phyloP scores from a whole-genome alignment of 2,113 vertebrate species.

The Callocephalon fimbriatum region DNA sequence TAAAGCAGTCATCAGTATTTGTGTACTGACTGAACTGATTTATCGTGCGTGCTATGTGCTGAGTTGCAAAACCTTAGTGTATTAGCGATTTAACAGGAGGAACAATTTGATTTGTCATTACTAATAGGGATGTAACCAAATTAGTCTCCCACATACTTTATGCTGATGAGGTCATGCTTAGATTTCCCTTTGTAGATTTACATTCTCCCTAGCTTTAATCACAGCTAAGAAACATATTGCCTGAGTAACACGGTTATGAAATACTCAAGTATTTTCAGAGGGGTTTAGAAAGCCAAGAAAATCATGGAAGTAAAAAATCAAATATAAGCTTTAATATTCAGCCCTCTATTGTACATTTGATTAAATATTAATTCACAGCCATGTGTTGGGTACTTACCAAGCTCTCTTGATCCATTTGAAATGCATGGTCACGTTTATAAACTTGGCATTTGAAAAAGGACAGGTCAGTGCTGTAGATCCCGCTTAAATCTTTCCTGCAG shows the following conservation, averaged over 20 bases:
- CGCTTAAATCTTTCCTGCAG: not conserved
- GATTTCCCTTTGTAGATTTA: conserved; percentile 58
- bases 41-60: not conserved
- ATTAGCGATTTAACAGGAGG: conserved; percentile 40
- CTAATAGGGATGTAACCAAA: conserved; percentile 56
- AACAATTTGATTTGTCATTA: conserved; percentile 69
- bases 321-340: conserved; percentile 47
- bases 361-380: conserved; percentile 67
- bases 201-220: conserved; percentile 41
- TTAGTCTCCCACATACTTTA: conserved; percentile 60
- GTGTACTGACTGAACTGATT: conserved; percentile 4
- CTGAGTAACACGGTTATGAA: conserved; percentile 16
- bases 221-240: not conserved
- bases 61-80: conserved; percentile 30
- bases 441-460: conserved; percentile 39
- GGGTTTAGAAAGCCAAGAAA: conserved; percentile 18
- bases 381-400: conserved; percentile 24
- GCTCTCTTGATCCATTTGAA: conserved; percentile 49
- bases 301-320: conserved; percentile 25
- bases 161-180: conserved; percentile 52
- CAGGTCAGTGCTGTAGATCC: not conserved
- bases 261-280: conserved; percentile 9
- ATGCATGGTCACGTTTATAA: conserved; percentile 28
- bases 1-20: not conserved
- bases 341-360: conserved; percentile 34